These are phyloP conservation scores for Micronycteris hirsuta DNA, from an alignment of 2,113 vertebrate genomes.

Conservation along the genomic window DNA sequence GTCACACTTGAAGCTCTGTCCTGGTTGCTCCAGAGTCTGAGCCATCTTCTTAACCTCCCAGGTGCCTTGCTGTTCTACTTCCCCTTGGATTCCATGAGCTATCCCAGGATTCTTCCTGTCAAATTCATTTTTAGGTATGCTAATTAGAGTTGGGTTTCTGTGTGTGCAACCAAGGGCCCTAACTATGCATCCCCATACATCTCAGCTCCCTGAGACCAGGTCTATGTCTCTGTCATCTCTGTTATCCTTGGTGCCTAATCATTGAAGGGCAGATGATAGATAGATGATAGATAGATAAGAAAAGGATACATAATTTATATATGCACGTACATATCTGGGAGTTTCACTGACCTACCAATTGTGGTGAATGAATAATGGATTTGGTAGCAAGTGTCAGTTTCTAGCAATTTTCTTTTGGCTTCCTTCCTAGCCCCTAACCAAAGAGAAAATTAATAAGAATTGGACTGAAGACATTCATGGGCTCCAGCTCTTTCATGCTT, in stretches of 20 bases:
- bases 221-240: not conserved
- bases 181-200: not conserved
- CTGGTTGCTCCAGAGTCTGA: not conserved
- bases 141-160: not conserved
- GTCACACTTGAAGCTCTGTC: not conserved
- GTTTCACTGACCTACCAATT: not conserved
- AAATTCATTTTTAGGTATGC: not conserved
- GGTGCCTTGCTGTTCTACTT: accelerated
- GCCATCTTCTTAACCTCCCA: not conserved
- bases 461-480: not conserved
- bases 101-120: not conserved
- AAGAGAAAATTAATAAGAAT: not conserved
- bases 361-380: not conserved
- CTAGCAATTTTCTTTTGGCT: not conserved
- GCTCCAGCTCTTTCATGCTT: not conserved
- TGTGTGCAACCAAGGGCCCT: not conserved
- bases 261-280: not conserved
- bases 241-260: not conserved
- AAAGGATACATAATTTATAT: not conserved
- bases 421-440: not conserved
- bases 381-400: not conserved
- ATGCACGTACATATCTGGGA: not conserved
- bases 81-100: not conserved
- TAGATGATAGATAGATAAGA: not conserved
- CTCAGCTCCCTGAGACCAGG: not conserved